Evolutionary conservation across 64 coral and sea anemone genomes (phyloP), one percentile per base, ranked within the genome.

Genomic region (Porites lutea): DNA sequence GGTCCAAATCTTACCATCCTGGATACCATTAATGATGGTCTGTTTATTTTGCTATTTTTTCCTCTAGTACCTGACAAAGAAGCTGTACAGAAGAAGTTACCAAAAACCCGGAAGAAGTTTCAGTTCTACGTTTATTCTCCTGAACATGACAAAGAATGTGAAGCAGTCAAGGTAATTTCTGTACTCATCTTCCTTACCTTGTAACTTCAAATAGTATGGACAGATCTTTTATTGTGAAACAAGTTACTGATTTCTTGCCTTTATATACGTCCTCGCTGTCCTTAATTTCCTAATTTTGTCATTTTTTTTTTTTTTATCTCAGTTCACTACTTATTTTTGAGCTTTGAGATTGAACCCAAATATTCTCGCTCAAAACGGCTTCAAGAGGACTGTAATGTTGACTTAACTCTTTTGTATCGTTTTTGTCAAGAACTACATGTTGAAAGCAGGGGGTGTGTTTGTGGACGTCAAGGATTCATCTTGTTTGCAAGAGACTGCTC

Each of bases 131-230:
- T 84, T 9, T 91, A 91, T 70, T 64, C 79, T 15, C 89, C 89
- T 63, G 89, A 91, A 37, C 54, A 54, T 27, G 89, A 91, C 68
- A 43, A 51, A 37, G 89, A 91, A 75, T 91, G 89, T 64, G 79
- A 91, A 27, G 79, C 89, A 61, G 79, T 91, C 3, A 91, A 91
- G 89, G 89, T 89, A 66, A 63, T 10, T 79, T 22, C 50, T 79
- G 3, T 12, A 57, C 54, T 57, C 6, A 11, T 55, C 1, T 9
- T 9, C 27, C 1, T 37, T 37, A 1, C 27, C 27, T 37, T 37
- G 27, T 37, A 37, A 37, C 27, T 37, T 37, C 27, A 37, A 37
- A 37, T 37, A 37, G 27, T 1, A 37, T 37, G 27, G 27, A 37
- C 27, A 37, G 27, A 37, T 37, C 27, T 37, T 37, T 37, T 37